Evolutionary conservation across 2,113 vertebrate genomes (phyloP), one percentile per base, ranked within the genome.

Genomic region (Lepisosteus oculatus): DNA sequence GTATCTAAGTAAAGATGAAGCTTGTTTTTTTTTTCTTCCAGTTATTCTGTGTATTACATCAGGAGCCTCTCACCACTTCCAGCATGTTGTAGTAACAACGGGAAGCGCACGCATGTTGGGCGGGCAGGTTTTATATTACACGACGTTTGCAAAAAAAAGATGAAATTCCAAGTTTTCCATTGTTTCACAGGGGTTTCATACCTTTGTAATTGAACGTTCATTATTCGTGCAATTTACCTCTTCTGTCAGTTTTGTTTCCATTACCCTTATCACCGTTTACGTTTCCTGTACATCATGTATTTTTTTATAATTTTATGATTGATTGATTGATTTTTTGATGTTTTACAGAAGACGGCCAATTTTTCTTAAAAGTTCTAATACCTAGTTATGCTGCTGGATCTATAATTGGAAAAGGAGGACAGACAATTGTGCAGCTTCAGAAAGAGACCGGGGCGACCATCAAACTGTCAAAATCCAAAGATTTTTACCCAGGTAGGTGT

Each of bases 341-440:
- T 68, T 55, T 91, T 91, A 88, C 91, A 94, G 93, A 94, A 90
- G 93, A 94, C 85, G 93, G 93, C 85, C 93, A 94, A 81, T 94
- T 93, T 93, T 94, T 94, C 93, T 90, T 94, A 91, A 94, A 94
- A 90, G 93, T 94, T 88, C 93, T 94, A 88, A 94, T 94, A 92
- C 93, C 93, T 89, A 94, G 93, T 91, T 94, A 94, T 89, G 93
- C 93, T 89, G 93, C 93, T 90, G 93, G 93, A 93, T 94, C 93
- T 93, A 94, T 94, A 88, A 94, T 94, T 93, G 93, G 93, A 80
- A 94, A 94, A 88, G 93, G 93, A 91, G 93, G 93, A 86, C 93
- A 94, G 85, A 94, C 93, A 88, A 94, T 94, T 90, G 93, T 94
- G 87, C 93, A 94, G 83, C 90, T 94, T 88, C 93, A 94, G 86